Evolutionary conservation across 2,888 invertebrate species (phyloP), one percentile per base, ranked within the genome.

Genomic region (Rutpela maculata): DNA sequence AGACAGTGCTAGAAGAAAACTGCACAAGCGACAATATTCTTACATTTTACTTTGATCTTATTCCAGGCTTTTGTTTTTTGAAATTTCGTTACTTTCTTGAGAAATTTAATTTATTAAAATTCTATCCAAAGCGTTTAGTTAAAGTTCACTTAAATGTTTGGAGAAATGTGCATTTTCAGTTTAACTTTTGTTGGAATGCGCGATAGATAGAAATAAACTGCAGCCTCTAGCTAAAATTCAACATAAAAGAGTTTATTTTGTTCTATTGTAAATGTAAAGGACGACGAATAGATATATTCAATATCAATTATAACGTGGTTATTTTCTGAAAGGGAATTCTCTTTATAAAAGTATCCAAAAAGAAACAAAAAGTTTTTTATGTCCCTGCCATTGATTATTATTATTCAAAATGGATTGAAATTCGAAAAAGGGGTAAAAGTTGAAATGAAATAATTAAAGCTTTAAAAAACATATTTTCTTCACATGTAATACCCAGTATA

Each of bases 1-100:
- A 55, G 66, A 59, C 50, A 76, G 59, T 68, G 76, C 35, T 68
- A 17, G 43, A 38, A 68, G 57, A 65, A 69, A 31, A 26, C 57
- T 65, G 11, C 17, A 31, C 31, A 69, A 22, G 70, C 22, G 60
- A 70, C 60, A 70, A 60, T 60, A 43, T 70, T 70, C 60, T 60
- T 12, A 6, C 50, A 26, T 22, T 56, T 56, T 55, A n/a, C 70
- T 70, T 70, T 70, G 70, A 70, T 70, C 50, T 70, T 43, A n/a
- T 11, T 22, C 22, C 26, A 59, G 31, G 70, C 43, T 43, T 38
- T 70, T 60, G 59, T 70, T 59, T 70, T 59, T 70, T 60, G 12
- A 38, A 12, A 26, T n/a, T 60, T 22, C 43, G 22, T 70, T 26
- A 60, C 43, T 19, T 19, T 70, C 43, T 31, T 11, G 55, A 17